phyloP scores from a whole-genome alignment of 2,797 vertebrate genomes.

The Coendou prehensilis region DNA sequence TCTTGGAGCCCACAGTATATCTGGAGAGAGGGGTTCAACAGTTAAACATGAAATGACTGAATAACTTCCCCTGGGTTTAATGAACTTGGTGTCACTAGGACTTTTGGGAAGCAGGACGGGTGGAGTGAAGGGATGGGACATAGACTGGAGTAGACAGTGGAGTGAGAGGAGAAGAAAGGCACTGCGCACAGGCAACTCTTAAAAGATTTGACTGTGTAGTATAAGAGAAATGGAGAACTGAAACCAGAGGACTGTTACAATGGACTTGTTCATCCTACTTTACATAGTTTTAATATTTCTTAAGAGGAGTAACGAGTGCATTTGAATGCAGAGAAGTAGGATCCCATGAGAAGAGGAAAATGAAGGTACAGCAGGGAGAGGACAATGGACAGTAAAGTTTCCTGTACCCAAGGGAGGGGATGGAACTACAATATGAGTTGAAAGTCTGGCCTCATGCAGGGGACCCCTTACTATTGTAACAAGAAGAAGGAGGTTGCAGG shows the following conservation, averaged over 20 bases:
- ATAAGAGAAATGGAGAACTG: not conserved
- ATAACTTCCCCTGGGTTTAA: not conserved
- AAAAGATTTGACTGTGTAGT: conserved; percentile 25
- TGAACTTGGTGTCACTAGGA: not conserved
- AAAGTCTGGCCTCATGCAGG: not conserved
- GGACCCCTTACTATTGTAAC: not conserved
- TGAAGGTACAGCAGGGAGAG: not conserved
- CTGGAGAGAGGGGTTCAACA: conserved; percentile 13
- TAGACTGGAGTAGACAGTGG: not conserved
- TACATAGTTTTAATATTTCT: not conserved
- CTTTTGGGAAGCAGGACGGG: not conserved
- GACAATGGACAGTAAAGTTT: not conserved
- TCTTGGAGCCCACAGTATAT: conserved; percentile 3
- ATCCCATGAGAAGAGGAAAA: conserved; percentile 34
- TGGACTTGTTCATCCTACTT: not conserved
- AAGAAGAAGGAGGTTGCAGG: not conserved
- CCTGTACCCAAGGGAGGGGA: not conserved
- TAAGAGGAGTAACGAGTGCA: not conserved
- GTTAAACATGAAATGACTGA: conserved; percentile 18
- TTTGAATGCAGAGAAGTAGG: not conserved
- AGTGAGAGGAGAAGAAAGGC: not conserved
- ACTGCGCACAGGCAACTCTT: not conserved
- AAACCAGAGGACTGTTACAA: not conserved
- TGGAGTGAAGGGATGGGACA: not conserved
- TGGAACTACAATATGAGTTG: not conserved